phyloP scores from a whole-genome alignment of 2,888 invertebrate genomes.

The Lathronympha strigana region DNA sequence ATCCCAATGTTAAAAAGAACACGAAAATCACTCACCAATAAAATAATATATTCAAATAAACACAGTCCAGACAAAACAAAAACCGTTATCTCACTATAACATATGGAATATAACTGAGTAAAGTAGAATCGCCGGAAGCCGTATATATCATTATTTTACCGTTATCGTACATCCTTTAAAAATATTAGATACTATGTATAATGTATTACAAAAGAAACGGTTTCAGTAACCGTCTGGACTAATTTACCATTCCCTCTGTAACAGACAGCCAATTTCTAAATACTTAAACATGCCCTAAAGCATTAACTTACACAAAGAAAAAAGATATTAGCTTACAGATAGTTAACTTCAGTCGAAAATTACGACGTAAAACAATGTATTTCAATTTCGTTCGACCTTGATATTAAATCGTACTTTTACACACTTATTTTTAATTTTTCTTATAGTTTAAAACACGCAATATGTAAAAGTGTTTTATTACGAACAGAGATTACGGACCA shows the following conservation, averaged over 20 bases:
- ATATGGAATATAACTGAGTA: constrained; percentile 6
- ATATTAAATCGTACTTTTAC: neutral
- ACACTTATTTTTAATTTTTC: neutral
- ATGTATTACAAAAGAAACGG: constrained; percentile 1
- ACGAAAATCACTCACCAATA: constrained; percentile 7
- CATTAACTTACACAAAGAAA: constrained; percentile 12
- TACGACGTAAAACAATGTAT: neutral
- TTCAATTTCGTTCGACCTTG: neutral
- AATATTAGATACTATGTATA: neutral
- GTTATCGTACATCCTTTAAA: constrained; percentile 26
- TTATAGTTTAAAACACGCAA: neutral
- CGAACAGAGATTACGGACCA: too few relatives aligned
- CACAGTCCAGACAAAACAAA: neutral
- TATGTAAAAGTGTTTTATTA: too few relatives aligned
- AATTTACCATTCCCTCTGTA: constrained; percentile 22
- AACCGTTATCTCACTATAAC: neutral
- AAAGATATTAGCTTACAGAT: neutral
- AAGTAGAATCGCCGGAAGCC: constrained; percentile 23
- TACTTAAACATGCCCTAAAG: neutral
- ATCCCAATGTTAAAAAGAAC: neutral
- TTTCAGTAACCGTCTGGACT: constrained; percentile 8
- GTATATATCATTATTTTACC: neutral
- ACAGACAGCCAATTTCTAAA: constrained; percentile 21
- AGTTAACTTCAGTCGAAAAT: neutral
- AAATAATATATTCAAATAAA: neutral